phyloP scores from a whole-genome alignment of 2,113 vertebrate genomes.

The Illadopsis cleaveri region DNA sequence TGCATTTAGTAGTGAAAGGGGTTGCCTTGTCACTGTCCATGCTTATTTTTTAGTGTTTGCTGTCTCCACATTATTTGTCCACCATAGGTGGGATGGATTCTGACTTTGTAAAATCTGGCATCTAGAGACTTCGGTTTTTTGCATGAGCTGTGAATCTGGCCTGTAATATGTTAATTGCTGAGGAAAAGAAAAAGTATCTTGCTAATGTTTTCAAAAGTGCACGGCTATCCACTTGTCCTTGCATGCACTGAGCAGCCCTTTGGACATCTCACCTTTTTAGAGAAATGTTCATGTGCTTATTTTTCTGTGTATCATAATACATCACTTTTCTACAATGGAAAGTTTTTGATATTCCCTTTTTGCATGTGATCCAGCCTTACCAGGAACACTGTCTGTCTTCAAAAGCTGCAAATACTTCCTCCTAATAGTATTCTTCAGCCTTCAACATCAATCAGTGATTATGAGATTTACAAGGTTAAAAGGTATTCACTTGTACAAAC shows the following conservation, averaged over 20 bases:
- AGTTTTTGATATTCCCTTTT: background rate
- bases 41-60: background rate
- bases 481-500: background rate
- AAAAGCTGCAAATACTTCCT: background rate
- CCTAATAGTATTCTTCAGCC: background rate
- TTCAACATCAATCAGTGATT: background rate
- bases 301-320: background rate
- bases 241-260: background rate
- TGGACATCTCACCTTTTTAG: background rate
- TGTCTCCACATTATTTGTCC: background rate
- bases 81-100: background rate
- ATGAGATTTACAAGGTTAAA: constrained; percentile 8
- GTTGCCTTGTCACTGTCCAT: constrained; percentile 1
- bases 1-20: background rate
- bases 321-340: background rate
- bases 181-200: background rate
- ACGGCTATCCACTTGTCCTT: background rate
- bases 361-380: background rate
- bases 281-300: background rate
- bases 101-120: background rate
- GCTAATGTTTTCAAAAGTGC: background rate
- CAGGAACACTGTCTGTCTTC: background rate
- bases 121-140: background rate
- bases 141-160: constrained; percentile 2
- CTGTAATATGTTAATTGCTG: background rate